phyloP scores from a whole-genome alignment of 2,797 vertebrate genomes.

The Poecilia gillii region DNA sequence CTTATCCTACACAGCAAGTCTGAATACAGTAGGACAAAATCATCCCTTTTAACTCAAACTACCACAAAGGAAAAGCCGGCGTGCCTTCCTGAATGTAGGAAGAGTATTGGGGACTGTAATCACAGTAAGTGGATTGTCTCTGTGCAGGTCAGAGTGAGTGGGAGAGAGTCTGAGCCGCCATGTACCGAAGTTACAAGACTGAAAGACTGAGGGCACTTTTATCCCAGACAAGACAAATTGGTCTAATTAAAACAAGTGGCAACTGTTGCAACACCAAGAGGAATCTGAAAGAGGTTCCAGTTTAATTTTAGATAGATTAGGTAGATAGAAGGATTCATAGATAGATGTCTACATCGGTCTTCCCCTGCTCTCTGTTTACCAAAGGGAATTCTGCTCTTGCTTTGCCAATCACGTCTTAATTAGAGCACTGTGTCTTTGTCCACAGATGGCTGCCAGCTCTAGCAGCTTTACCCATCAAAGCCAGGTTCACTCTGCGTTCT shows the following conservation, averaged over 20 bases:
- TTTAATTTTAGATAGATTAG: slow-evolving; percentile 9
- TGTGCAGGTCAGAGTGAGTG: slow-evolving; percentile 35
- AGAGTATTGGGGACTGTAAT: slow-evolving; percentile 50
- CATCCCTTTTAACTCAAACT: neutral
- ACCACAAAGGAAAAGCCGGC: slow-evolving; percentile 6
- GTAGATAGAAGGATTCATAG: neutral
- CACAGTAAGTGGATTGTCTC: slow-evolving; percentile 51
- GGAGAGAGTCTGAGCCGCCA: slow-evolving; percentile 18
- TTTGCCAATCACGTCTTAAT: slow-evolving; percentile 59
- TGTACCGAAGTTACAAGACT: slow-evolving; percentile 20
- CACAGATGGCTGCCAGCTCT: slow-evolving; percentile 11
- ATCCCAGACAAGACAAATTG: slow-evolving; percentile 48
- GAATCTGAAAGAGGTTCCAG: slow-evolving; percentile 23
- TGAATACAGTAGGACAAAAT: neutral
- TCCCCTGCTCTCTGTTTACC: slow-evolving; percentile 33
- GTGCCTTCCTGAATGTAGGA: slow-evolving; percentile 9
- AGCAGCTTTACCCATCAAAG: slow-evolving; percentile 49
- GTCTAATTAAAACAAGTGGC: slow-evolving; percentile 56
- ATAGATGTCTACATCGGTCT: slow-evolving; percentile 40
- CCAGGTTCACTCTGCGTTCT: slow-evolving; percentile 9
- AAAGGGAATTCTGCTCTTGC: slow-evolving; percentile 44
- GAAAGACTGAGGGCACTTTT: slow-evolving; percentile 42
- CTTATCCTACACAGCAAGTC: slow-evolving; percentile 10
- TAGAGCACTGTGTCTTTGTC: slow-evolving; percentile 65
- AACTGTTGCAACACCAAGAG: slow-evolving; percentile 33